phyloP scores from a whole-genome alignment of 2,797 vertebrate genomes.

The Botia kubotai region DNA sequence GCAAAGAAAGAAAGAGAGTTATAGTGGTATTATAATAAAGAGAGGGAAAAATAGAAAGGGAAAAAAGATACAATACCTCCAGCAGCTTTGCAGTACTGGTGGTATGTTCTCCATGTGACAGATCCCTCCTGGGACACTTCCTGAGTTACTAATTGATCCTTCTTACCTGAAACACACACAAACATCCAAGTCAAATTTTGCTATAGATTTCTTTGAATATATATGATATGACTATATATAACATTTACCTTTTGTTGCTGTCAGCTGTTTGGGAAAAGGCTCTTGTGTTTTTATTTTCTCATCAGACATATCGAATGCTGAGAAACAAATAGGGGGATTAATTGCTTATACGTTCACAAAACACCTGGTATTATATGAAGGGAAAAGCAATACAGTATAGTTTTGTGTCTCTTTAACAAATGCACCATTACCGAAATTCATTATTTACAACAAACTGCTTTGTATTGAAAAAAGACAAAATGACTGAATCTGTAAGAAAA shows the following conservation, averaged over 20 bases:
- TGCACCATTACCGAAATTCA: too few species aligned
- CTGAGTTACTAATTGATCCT: slow-evolving; percentile 72
- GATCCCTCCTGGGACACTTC: slow-evolving; percentile 72
- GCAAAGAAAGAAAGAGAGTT: slow-evolving; percentile 10
- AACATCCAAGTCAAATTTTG: not conserved
- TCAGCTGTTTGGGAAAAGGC: slow-evolving; percentile 22
- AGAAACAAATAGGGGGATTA: slow-evolving; percentile 13
- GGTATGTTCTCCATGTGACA: slow-evolving; percentile 78
- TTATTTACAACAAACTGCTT: too few species aligned
- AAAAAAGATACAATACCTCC: slow-evolving; percentile 76
- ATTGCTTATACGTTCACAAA: too few species aligned
- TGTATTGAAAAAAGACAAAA: too few species aligned
- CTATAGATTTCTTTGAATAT: not conserved
- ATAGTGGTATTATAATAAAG: not conserved
- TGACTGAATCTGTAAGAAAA: too few species aligned
- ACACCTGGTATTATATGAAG: too few species aligned
- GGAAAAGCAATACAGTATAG: too few species aligned
- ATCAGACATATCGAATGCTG: slow-evolving; percentile 79
- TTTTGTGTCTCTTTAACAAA: too few species aligned
- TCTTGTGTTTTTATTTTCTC: slow-evolving; percentile 64
- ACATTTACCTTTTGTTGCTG: slow-evolving; percentile 60
- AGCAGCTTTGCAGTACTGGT: slow-evolving; percentile 77
- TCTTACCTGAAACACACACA: slow-evolving; percentile 35
- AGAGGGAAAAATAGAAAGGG: not conserved
- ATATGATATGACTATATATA: not conserved